These are phyloP conservation scores for Camponotus floridanus DNA, from an alignment of 1,140 invertebrate genomes.

Conservation along the genomic window DNA sequence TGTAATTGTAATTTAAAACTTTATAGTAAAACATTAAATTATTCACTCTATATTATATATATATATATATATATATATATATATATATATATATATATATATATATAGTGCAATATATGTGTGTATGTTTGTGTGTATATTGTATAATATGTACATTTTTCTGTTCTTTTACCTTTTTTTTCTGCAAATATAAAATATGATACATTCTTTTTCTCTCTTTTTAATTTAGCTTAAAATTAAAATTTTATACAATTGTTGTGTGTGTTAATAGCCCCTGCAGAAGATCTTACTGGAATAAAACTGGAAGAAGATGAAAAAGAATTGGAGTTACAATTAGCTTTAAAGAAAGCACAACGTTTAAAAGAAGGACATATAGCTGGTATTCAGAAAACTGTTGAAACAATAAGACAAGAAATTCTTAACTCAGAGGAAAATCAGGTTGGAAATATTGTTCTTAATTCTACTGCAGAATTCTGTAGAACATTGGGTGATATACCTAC, in stretches of 20 bases:
- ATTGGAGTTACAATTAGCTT: constrained; percentile 90
- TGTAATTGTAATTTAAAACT: neutral
- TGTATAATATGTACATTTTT: neutral
- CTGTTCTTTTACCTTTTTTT: neutral
- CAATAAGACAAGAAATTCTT: constrained; percentile 84
- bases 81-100: too few species aligned
- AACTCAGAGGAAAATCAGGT: constrained; percentile 80
- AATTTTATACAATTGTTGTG: constrained; percentile 49
- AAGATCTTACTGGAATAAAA: constrained; percentile 88
- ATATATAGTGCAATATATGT: too few species aligned
- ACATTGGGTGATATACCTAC: constrained; percentile 98
- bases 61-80: too few species aligned
- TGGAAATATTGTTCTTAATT: constrained; percentile 94
- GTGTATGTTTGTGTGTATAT: too few species aligned
- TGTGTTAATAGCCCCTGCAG: constrained; percentile 84
- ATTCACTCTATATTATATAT: too few species aligned
- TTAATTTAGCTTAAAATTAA: neutral
- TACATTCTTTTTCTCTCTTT: neutral
- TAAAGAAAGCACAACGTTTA: constrained; percentile 91
- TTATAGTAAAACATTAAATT: constrained; percentile 17
- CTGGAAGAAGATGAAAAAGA: constrained; percentile 93
- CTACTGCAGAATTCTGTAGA: constrained; percentile 98
- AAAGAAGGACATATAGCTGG: constrained; percentile 88
- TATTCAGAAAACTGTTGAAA: constrained; percentile 81
- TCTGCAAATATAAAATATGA: neutral